Evolutionary conservation across 1,140 invertebrate genomes (phyloP).

Genomic region (Brachionus plicatilis): DNA sequence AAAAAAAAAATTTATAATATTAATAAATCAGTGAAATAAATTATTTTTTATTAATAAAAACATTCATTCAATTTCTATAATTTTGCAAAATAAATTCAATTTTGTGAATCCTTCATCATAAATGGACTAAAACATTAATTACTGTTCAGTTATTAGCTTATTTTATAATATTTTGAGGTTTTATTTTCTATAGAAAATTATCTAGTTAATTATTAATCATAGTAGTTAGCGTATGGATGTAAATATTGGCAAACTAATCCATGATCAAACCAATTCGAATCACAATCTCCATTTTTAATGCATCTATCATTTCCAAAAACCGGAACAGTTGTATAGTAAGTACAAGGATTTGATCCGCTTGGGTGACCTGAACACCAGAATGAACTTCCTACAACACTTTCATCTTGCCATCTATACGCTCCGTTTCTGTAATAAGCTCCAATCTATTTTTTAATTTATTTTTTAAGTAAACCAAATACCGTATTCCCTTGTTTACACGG

Average conservation of each 20-base stretch:
- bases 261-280: background rate
- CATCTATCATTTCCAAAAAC: background rate
- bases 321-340: background rate
- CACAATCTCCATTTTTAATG: background rate
- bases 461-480: too few species aligned
- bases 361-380: background rate
- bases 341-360: background rate
- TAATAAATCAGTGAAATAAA: too few species aligned
- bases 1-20: too few species aligned
- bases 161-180: too few species aligned
- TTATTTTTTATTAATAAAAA: too few species aligned
- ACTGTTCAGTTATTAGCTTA: too few species aligned
- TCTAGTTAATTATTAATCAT: background rate
- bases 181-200: background rate
- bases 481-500: too few species aligned
- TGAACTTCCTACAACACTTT: background rate
- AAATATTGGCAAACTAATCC: constrained; percentile 1
- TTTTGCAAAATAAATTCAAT: too few species aligned
- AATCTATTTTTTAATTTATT: background rate
- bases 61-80: too few species aligned
- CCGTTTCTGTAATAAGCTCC: background rate
- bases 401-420: background rate
- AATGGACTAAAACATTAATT: too few species aligned
- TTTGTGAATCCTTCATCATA: too few species aligned
- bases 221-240: background rate